Conservation (phyloP, 92 coral and sea anemone genomes). For the Palythoa grandis region DNA sequence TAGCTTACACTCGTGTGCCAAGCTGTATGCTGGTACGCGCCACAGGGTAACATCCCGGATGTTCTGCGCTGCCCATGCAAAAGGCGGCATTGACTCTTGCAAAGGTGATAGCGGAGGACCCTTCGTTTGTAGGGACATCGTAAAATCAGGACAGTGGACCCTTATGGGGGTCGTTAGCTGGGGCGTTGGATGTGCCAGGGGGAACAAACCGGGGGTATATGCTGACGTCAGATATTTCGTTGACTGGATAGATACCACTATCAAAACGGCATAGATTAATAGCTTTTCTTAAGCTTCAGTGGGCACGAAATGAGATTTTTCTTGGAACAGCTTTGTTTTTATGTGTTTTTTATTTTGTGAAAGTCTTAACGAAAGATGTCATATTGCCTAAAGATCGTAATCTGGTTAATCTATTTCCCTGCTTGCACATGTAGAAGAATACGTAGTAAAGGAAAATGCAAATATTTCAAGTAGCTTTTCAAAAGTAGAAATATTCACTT, state of each 20-base stretch:
- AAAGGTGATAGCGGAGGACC: constrained; percentile 67
- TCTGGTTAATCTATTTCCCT: too few species aligned
- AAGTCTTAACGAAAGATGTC: too few species aligned
- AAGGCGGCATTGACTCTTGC: constrained; percentile 61
- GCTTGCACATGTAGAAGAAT: too few species aligned
- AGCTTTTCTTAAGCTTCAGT: not conserved
- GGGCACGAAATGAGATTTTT: too few species aligned
- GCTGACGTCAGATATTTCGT: constrained; percentile 50
- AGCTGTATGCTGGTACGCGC: not conserved
- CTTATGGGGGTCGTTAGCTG: constrained; percentile 60
- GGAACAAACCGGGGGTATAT: constrained; percentile 55
- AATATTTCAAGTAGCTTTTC: too few species aligned
- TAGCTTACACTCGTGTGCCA: constrained; percentile 19
- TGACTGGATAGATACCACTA: constrained; percentile 47
- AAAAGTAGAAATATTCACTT: too few species aligned
- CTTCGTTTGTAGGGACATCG: constrained; percentile 41
- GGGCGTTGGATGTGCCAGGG: constrained; percentile 67
- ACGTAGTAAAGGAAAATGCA: too few species aligned
- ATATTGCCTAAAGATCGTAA: too few species aligned
- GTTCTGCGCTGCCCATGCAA: constrained; percentile 62
- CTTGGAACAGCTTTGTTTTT: too few species aligned
- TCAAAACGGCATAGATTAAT: not conserved
- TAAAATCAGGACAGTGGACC: constrained; percentile 34
- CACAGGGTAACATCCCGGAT: constrained; percentile 49
- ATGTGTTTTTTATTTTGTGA: too few species aligned